phyloP scores from a whole-genome alignment of 2,797 vertebrate genomes.

The Notolepis coatsorum region DNA sequence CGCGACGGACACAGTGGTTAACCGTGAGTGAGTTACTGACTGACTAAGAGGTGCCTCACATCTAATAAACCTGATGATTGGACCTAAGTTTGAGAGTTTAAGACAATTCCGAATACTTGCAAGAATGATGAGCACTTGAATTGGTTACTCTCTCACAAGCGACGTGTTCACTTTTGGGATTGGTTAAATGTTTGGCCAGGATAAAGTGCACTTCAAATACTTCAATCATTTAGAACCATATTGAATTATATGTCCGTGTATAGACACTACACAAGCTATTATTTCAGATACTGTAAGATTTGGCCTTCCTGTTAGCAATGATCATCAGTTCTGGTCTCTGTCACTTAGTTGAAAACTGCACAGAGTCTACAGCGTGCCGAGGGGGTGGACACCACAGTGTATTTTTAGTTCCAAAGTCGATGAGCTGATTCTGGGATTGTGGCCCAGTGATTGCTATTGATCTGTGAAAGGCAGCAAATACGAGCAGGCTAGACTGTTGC shows the following conservation, averaged over 20 bases:
- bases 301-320: conserved; percentile 1
- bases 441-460: conserved; percentile 74
- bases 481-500: conserved; percentile 23
- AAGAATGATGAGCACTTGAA: too few relatives aligned
- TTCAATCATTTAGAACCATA: conserved; percentile 18
- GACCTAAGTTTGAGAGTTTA: too few relatives aligned
- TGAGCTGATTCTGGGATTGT: conserved; percentile 56
- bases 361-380: conserved; percentile 21
- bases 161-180: conserved; percentile 24
- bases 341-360: conserved; percentile 6
- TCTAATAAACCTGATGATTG: too few relatives aligned
- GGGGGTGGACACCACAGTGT: conserved; percentile 44
- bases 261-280: not conserved
- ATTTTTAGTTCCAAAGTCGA: conserved; percentile 65
- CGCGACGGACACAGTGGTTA: too few relatives aligned
- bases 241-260: not conserved
- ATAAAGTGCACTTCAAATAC: conserved; percentile 36
- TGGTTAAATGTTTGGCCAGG: conserved; percentile 19
- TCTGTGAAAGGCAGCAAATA: conserved; percentile 58
- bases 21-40: too few relatives aligned
- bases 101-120: too few relatives aligned
- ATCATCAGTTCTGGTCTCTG: conserved; percentile 22
- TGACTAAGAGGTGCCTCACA: too few relatives aligned
- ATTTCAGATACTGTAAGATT: conserved; percentile 4
- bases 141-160: conserved; percentile 25